phyloP scores from a whole-genome alignment of 1,140 invertebrate genomes.

The Drosophila repletoides region DNA sequence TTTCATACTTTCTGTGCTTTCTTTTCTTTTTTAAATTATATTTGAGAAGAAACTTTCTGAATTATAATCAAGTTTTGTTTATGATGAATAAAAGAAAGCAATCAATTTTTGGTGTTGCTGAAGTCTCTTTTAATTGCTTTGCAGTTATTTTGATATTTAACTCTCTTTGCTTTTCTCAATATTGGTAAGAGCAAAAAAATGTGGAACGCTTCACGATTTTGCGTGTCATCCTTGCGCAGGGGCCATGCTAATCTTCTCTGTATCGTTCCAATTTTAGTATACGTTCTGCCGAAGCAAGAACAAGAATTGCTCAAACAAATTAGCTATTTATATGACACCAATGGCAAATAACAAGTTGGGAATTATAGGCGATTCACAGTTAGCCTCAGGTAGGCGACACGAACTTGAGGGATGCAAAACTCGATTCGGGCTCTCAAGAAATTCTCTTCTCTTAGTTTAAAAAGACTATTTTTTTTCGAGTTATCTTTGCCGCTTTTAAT shows the following conservation, averaged over 20 bases:
- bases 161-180: too few relatives aligned
- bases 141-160: too few relatives aligned
- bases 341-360: neutral
- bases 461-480: too few relatives aligned
- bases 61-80: too few relatives aligned
- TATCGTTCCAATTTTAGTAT: slow-evolving; percentile 93
- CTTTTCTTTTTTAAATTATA: neutral
- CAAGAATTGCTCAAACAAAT: slow-evolving; percentile 17
- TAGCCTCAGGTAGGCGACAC: neutral
- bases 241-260: slow-evolving; percentile 96
- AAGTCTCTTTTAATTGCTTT: too few relatives aligned
- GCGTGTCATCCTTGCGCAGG: slow-evolving; percentile 95
- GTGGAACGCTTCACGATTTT: slow-evolving; percentile 94
- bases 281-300: slow-evolving; percentile 89
- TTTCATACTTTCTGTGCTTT: too few relatives aligned
- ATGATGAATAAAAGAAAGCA: too few relatives aligned
- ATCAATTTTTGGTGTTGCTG: too few relatives aligned
- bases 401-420: neutral
- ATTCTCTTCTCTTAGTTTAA: too few relatives aligned
- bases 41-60: too few relatives aligned
- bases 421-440: too few relatives aligned
- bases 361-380: neutral
- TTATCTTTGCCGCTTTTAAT: too few relatives aligned
- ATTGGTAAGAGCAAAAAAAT: slow-evolving; percentile 84
- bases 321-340: neutral